Conservation (phyloP, 2,888 invertebrate species). For the Nymphalis polychloros region DNA sequence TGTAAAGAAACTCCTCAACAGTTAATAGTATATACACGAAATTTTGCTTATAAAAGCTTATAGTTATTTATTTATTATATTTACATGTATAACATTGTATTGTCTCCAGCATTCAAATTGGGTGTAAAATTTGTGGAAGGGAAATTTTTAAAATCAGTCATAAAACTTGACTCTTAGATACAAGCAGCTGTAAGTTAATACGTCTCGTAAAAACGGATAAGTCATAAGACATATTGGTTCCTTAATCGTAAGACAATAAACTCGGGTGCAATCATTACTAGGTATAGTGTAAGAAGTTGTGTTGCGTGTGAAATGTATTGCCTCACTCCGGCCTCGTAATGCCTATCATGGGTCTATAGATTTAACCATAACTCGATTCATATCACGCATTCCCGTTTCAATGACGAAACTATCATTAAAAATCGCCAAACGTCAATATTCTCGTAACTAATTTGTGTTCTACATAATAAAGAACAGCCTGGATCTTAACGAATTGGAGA, state of each 20-base stretch:
- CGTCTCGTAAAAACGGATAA: neutral
- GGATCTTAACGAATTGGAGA: too few species aligned
- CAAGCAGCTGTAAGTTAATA: too few species aligned
- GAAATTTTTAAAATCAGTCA: too few species aligned
- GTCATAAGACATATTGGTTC: neutral
- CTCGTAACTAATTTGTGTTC: neutral
- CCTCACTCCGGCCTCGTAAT: slow-evolving; percentile 28
- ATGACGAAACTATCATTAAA: slow-evolving; percentile 22
- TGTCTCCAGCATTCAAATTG: too few species aligned
- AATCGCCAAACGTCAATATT: neutral
- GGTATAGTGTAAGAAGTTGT: slow-evolving; percentile 9
- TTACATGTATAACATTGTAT: too few species aligned
- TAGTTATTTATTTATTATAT: too few species aligned
- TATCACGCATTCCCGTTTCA: slow-evolving; percentile 21
- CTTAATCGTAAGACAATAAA: slow-evolving; percentile 4
- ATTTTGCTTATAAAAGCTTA: too few species aligned
- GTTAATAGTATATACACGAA: too few species aligned
- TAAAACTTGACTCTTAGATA: too few species aligned
- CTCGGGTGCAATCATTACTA: slow-evolving; percentile 19
- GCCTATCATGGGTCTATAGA: slow-evolving; percentile 26
- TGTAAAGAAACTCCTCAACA: too few species aligned
- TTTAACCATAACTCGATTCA: slow-evolving; percentile 16
- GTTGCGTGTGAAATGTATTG: slow-evolving; percentile 29
- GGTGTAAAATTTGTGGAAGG: too few species aligned
- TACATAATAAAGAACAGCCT: too few species aligned